These are phyloP conservation scores for Ceyx margarethae DNA, from an alignment of 2,113 vertebrate species.

Conservation along the genomic window DNA sequence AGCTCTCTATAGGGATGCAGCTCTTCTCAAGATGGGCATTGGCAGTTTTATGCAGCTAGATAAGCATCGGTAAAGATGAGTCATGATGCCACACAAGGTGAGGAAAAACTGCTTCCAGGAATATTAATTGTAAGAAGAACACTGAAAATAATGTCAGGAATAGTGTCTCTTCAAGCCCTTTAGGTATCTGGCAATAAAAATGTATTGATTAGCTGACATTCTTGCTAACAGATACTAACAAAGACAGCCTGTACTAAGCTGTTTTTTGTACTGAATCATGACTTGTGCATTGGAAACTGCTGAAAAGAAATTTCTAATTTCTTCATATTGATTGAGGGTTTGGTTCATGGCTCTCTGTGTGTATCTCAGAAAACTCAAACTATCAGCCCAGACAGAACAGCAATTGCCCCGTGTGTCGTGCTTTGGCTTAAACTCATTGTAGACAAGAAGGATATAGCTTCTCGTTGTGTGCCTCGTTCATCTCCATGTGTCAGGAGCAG, in stretches of 20 bases:
- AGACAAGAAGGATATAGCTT: neutral
- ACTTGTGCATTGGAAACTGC: neutral
- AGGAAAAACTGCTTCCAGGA: slow-evolving; percentile 35
- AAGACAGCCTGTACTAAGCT: neutral
- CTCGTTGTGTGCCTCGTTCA: neutral
- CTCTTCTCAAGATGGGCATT: neutral
- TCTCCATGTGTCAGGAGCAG: neutral
- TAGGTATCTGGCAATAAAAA: slow-evolving; percentile 47
- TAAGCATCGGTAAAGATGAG: slow-evolving; percentile 6
- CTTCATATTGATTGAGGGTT: neutral
- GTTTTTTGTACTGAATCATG: neutral
- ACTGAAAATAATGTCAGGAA: slow-evolving; percentile 35
- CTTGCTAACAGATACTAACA: slow-evolving; percentile 41
- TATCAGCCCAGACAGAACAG: neutral
- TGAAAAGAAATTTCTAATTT: neutral
- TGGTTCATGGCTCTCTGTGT: neutral
- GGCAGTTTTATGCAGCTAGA: neutral
- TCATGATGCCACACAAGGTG: slow-evolving; percentile 47
- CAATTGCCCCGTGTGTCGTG: neutral
- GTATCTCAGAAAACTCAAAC: neutral
- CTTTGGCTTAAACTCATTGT: neutral
- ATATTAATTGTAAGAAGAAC: slow-evolving; percentile 14
- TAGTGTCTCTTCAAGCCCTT: slow-evolving; percentile 45
- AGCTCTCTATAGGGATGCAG: neutral
- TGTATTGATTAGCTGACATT: slow-evolving; percentile 54